Evolutionary conservation across 2,113 vertebrate species (phyloP).

Genomic region (Poicephalus meyeri): DNA sequence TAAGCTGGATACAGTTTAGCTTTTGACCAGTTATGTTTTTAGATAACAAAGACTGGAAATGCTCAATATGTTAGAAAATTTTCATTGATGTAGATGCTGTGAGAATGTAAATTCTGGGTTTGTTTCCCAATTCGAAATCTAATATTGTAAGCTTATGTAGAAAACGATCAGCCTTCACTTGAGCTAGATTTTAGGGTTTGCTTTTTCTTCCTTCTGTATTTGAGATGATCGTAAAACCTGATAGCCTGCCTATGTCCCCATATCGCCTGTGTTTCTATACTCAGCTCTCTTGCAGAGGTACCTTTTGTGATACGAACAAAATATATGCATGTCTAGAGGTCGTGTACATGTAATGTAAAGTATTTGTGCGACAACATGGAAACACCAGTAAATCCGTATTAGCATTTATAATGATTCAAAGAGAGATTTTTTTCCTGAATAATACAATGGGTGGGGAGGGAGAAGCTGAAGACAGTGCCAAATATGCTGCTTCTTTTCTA

Average conservation of each 20-base stretch:
- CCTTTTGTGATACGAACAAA: not conserved
- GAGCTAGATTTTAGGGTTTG: not conserved
- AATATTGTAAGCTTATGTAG: not conserved
- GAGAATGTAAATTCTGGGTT: not conserved
- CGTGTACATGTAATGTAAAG: not conserved
- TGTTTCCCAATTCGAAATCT: not conserved
- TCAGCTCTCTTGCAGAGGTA: not conserved
- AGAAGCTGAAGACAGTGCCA: not conserved
- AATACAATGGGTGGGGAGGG: not conserved
- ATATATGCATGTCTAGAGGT: not conserved
- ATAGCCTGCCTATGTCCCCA: not conserved
- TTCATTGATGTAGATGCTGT: not conserved
- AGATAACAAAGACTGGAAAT: not conserved
- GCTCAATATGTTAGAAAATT: not conserved
- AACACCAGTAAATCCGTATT: not conserved
- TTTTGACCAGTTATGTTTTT: not conserved
- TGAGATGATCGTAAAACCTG: not conserved
- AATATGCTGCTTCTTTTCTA: not conserved
- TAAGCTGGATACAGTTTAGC: not conserved
- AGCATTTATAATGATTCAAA: not conserved
- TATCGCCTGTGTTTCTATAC: not conserved
- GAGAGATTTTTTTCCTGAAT: not conserved
- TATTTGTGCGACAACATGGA: not conserved
- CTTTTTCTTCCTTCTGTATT: not conserved
- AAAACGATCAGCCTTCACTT: not conserved